These are phyloP conservation scores for Alauda arvensis DNA, from an alignment of 2,797 vertebrate species.

Conservation along the genomic window DNA sequence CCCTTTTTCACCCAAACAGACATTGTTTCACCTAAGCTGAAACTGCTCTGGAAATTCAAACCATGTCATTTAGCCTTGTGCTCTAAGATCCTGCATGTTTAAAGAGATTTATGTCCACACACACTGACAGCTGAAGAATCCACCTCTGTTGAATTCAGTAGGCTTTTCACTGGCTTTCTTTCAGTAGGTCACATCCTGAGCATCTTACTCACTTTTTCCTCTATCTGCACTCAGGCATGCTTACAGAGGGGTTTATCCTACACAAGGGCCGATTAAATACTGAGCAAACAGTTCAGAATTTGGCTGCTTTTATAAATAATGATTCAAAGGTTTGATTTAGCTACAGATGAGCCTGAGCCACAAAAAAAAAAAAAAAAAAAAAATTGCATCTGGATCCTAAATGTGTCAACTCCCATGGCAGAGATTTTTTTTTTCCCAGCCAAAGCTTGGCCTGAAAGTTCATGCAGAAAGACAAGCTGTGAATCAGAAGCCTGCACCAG, in stretches of 20 bases:
- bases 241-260: background rate
- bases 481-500: slow-evolving; percentile 20
- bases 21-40: background rate
- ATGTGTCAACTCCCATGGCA: slow-evolving; percentile 22
- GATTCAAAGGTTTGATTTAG: slow-evolving; percentile 43
- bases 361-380: background rate
- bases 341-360: slow-evolving; percentile 16
- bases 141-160: background rate
- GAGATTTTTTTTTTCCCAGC: slow-evolving; percentile 15
- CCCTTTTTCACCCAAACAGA: background rate
- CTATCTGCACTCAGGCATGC: background rate
- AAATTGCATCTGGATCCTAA: slow-evolving; percentile 28
- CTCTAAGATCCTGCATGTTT: background rate
- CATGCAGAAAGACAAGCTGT: slow-evolving; percentile 31
- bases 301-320: slow-evolving; percentile 38
- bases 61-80: background rate
- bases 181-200: background rate
- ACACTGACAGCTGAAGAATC: background rate
- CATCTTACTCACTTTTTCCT: slow-evolving; percentile 37
- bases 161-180: background rate
- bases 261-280: slow-evolving; percentile 9
- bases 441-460: slow-evolving; percentile 42
- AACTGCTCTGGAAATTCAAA: background rate
- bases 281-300: slow-evolving; percentile 27
- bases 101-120: background rate